Evolutionary conservation across 2,888 invertebrate species (phyloP).

Genomic region (Sipha maydis): DNA sequence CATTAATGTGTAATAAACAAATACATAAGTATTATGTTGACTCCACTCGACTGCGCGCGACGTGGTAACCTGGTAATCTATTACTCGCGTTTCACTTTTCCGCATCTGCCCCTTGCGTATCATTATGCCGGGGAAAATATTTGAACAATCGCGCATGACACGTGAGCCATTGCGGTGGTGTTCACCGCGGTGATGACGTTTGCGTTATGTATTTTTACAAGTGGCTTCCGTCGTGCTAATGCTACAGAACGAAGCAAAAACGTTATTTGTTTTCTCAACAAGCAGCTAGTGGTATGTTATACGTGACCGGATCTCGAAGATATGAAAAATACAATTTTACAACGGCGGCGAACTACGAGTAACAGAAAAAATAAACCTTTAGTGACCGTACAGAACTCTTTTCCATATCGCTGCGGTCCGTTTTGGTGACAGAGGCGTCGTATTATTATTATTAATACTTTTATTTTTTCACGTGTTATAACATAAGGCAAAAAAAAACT

Average conservation of each 20-base stretch:
- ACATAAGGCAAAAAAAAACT: too few relatives aligned
- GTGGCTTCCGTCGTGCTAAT: neutral
- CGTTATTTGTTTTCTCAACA: slow-evolving; percentile 48
- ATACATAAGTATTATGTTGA: too few relatives aligned
- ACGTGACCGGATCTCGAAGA: slow-evolving; percentile 43
- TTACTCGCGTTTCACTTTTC: neutral
- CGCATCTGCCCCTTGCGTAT: neutral
- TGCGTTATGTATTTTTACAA: slow-evolving; percentile 26
- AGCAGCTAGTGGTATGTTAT: neutral
- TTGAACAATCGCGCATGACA: slow-evolving; percentile 9
- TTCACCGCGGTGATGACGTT: neutral
- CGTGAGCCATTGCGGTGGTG: neutral
- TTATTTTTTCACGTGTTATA: too few relatives aligned
- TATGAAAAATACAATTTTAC: slow-evolving; percentile 32
- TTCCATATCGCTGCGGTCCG: neutral
- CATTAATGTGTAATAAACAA: too few relatives aligned
- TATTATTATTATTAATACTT: too few relatives aligned
- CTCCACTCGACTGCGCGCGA: too few relatives aligned
- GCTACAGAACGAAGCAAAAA: neutral
- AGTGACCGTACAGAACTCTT: neutral
- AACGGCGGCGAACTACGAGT: neutral
- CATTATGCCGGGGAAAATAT: slow-evolving; percentile 25
- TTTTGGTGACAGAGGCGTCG: too few relatives aligned
- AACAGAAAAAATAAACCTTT: neutral
- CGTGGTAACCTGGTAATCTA: too few relatives aligned